Percentiles rank a stretch among this genome's conserved stretches.
phyloP scores from a whole-genome alignment of 2,888 invertebrate species.

The Tipula unca region DNA sequence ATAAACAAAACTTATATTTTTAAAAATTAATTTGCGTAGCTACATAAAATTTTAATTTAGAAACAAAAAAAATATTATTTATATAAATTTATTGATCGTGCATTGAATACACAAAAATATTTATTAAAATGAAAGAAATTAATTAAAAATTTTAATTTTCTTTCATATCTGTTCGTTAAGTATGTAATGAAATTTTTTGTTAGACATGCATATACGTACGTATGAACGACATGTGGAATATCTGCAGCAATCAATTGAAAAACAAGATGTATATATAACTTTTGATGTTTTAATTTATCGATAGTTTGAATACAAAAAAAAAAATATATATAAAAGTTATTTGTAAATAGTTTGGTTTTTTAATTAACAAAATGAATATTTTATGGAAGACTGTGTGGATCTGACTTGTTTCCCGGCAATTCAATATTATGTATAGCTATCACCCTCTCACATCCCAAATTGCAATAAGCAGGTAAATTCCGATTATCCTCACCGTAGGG shows the following conservation, averaged over 20 bases:
- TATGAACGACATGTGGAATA: neutral
- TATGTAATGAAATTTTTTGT: too few relatives aligned
- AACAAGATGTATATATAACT: neutral
- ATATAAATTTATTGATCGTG: neutral
- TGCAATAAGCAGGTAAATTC: neutral
- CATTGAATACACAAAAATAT: neutral
- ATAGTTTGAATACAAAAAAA: neutral
- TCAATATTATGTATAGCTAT: neutral
- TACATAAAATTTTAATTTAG: neutral
- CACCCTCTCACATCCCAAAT: neutral
- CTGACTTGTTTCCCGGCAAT: too few relatives aligned
- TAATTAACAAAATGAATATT: too few relatives aligned
- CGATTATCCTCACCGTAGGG: neutral
- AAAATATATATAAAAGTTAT: too few relatives aligned
- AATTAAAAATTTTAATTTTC: neutral
- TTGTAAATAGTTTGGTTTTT: too few relatives aligned
- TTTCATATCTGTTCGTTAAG: neutral
- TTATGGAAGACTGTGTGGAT: too few relatives aligned
- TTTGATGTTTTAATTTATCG: neutral
- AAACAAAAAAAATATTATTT: neutral
- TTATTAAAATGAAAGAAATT: neutral
- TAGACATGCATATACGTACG: too few relatives aligned
- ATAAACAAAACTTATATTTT: neutral
- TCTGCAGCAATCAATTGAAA: neutral
- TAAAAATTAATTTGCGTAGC: neutral